These are phyloP conservation scores for Shinisaurus crocodilurus DNA, from an alignment of 2,113 vertebrate genomes.

Conservation along the genomic window DNA sequence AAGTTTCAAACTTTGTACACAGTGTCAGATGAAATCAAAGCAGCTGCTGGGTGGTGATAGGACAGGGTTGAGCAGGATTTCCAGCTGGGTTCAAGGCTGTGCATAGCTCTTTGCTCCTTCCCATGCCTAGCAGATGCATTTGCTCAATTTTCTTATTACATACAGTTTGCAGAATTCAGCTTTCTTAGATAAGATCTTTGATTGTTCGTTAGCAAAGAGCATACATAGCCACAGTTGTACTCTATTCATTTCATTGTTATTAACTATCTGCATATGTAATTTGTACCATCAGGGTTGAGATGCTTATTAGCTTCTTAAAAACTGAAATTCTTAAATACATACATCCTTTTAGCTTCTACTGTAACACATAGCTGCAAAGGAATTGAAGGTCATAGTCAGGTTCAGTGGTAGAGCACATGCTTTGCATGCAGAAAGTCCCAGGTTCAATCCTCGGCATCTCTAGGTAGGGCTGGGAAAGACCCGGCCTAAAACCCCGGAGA, in stretches of 20 bases:
- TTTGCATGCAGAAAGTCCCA: too few species aligned
- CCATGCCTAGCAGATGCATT: background rate
- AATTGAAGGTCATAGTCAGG: background rate
- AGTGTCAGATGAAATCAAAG: background rate
- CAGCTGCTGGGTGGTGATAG: background rate
- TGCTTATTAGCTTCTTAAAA: background rate
- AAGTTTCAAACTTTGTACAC: background rate
- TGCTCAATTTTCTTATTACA: background rate
- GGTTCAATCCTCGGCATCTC: too few species aligned
- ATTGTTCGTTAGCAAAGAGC: background rate
- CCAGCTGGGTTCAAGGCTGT: background rate
- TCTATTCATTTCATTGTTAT: background rate
- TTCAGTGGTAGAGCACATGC: too few species aligned
- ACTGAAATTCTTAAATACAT: background rate
- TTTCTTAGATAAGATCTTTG: background rate
- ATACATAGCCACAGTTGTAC: background rate
- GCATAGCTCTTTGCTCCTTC: background rate
- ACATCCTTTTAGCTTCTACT: background rate
- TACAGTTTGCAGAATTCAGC: background rate
- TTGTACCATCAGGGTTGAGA: background rate
- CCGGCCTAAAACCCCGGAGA: too few species aligned
- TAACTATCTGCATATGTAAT: background rate
- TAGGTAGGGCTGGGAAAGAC: too few species aligned
- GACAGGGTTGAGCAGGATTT: background rate
- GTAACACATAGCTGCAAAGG: background rate